Evolutionary conservation across 2,888 invertebrate species (phyloP).

Genomic region (Mycalesis mineus): DNA sequence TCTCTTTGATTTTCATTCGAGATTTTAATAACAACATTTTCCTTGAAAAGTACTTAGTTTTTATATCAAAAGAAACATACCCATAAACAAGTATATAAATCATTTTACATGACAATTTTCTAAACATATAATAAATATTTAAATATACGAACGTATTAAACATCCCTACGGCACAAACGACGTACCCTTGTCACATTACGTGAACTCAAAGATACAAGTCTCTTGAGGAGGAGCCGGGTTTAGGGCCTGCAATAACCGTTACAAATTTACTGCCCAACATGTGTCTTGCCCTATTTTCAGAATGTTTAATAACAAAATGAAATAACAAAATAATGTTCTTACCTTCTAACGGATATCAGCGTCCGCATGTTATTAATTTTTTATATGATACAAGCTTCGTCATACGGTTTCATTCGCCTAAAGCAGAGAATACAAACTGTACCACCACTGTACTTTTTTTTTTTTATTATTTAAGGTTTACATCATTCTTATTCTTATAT

Average conservation of each 20-base stretch:
- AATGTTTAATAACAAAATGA: constrained; percentile 5
- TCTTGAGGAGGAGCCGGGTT: constrained; percentile 28
- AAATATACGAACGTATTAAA: constrained; percentile 12
- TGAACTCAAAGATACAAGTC: constrained; percentile 31
- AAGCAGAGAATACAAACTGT: too few relatives aligned
- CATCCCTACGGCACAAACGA: constrained; percentile 24
- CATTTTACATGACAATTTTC: background rate
- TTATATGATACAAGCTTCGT: too few relatives aligned
- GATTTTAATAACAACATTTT: too few relatives aligned
- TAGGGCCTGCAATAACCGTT: constrained; percentile 17
- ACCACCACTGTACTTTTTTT: background rate
- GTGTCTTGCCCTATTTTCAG: constrained; percentile 2
- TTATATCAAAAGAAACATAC: too few relatives aligned
- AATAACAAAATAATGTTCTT: too few relatives aligned
- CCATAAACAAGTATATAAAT: background rate
- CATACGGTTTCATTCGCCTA: too few relatives aligned
- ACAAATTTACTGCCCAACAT: constrained; percentile 15
- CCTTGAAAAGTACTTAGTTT: too few relatives aligned
- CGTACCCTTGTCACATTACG: constrained; percentile 29
- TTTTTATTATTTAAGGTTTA: too few relatives aligned
- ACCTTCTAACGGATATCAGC: too few relatives aligned
- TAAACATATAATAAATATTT: background rate
- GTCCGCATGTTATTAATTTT: too few relatives aligned
- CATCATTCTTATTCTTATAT: too few relatives aligned
- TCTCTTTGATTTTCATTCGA: too few relatives aligned